These are phyloP conservation scores for Heloderma charlesbogerti DNA, from an alignment of 2,113 vertebrate genomes.

Conservation along the genomic window DNA sequence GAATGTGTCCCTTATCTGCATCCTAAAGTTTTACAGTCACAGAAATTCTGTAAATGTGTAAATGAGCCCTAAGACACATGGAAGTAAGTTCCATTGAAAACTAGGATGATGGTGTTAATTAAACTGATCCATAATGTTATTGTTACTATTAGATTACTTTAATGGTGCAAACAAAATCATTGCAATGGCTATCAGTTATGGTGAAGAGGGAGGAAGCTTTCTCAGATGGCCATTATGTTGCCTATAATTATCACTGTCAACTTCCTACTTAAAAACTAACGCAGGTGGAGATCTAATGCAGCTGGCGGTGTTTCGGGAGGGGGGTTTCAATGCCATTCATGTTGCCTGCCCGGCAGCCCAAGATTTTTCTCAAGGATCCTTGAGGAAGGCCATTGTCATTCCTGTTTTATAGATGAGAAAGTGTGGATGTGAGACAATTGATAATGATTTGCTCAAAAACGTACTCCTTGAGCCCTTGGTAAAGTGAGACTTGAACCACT, in stretches of 20 bases:
- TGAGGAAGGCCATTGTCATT: not conserved
- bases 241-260: not conserved
- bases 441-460: not conserved
- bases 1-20: not conserved
- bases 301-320: not conserved
- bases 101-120: not conserved
- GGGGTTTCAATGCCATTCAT: not conserved
- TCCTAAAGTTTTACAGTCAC: not conserved
- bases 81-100: not conserved
- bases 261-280: not conserved
- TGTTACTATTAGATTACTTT: not conserved
- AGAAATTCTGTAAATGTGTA: not conserved
- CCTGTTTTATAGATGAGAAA: not conserved
- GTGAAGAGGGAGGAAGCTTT: not conserved
- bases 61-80: not conserved
- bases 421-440: too few relatives aligned
- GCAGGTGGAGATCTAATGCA: not conserved
- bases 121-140: not conserved
- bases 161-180: not conserved
- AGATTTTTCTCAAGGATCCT: not conserved
- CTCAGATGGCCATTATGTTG: not conserved
- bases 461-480: not conserved
- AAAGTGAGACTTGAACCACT: not conserved
- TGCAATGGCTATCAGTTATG: conserved; percentile 18
- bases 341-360: not conserved